phyloP scores from a whole-genome alignment of 2,797 vertebrate species.

The Clarias pachynema region DNA sequence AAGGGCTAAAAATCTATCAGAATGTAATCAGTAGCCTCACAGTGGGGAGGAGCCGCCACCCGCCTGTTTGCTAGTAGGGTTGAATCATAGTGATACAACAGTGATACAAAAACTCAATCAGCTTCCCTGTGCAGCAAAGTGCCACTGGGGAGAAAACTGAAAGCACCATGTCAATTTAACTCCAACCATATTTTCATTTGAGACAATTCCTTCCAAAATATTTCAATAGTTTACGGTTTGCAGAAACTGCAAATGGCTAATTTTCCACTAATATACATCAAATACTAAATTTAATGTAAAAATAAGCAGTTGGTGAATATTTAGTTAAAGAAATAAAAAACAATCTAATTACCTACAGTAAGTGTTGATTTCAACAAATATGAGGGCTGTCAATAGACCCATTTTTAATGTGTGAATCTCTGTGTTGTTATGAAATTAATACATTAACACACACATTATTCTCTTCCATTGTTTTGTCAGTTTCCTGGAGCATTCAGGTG shows the following conservation, averaged over 20 bases:
- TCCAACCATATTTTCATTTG: neutral
- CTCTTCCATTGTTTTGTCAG: too few relatives aligned
- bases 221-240: neutral
- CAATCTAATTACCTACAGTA: neutral
- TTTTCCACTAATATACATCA: neutral
- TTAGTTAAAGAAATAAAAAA: neutral
- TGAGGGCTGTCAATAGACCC: too few relatives aligned
- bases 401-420: too few relatives aligned
- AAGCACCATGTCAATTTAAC: constrained; percentile 16
- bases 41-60: constrained; percentile 28
- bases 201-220: neutral
- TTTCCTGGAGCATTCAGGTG: too few relatives aligned
- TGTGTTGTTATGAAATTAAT: too few relatives aligned
- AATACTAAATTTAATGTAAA: neutral
- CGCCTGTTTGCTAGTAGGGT: constrained; percentile 44
- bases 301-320: too few relatives aligned
- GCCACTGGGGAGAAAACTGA: constrained; percentile 3
- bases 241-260: neutral
- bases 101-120: constrained; percentile 10
- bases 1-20: constrained; percentile 80
- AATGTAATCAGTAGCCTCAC: constrained; percentile 75
- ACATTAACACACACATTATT: too few relatives aligned
- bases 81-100: constrained; percentile 10
- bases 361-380: neutral
- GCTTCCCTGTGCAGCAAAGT: constrained; percentile 14